Base-by-base conservation (phyloP, 2,888 invertebrate genomes). In the Chaitophorus viminalis region DNA sequence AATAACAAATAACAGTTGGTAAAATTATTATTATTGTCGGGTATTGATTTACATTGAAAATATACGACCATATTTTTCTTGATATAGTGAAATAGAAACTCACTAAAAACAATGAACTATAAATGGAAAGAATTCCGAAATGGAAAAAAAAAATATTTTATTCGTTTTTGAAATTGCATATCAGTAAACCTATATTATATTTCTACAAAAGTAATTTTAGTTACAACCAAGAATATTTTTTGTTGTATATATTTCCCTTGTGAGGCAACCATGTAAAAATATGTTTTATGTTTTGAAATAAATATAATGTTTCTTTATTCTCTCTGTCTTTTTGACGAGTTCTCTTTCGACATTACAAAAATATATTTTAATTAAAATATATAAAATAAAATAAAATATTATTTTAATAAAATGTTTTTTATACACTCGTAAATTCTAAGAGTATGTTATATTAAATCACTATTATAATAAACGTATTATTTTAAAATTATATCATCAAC, bases 181-280 rank as follows among this genome's bases (percentile, higher is more conserved):
- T 60, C 60, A 60, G 33, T 54, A 25, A 54, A 78, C 54, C n/a
- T 36, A 78, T 78, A 25, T 33, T 39, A 39, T 39, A 39, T 39
- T 39, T 18, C 39, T 65, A 68, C 65, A 25, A 79, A 65, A 39
- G 29, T 79, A 65, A 79, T 79, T 79, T 79, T 79, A 39, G 39
- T 68, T 68, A 29, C 36, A 21, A 3, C 2, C 65, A 79, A 79
- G 79, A 79, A 79, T 68, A 79, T 79, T 79, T 39, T 18, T 65
- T 18, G 36, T 65, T 29, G 36, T 79, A 11, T 65, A 65, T 79
- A 79, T 79, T 68, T 79, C 65, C 79, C 65, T 65, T 29, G 65
- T 79, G 79, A 79, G n/a, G 29, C 79, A 79, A 36, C 39, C n/a
- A 65, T 65, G 79, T 65, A 78, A 21, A 79, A 79, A 79, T 65